Evolutionary conservation across 2,797 vertebrate genomes (phyloP).

Genomic region (Malacoraja senta): DNA sequence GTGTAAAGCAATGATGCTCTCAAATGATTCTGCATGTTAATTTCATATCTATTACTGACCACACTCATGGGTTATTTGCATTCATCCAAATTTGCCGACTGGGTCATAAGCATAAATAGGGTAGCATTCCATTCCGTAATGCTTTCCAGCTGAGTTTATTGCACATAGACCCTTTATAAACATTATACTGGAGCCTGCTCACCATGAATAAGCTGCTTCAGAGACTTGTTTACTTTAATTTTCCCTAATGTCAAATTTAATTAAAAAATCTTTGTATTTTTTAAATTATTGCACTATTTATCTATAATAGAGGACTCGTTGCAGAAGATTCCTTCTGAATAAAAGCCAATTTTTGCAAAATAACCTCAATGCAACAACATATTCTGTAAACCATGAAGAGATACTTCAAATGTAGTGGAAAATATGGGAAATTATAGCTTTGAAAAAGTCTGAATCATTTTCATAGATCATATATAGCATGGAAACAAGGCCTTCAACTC

Average conservation of each 20-base stretch:
- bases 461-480: too few relatives aligned
- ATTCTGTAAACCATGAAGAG: neutral
- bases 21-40: constrained; percentile 19
- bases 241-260: neutral
- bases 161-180: constrained; percentile 8
- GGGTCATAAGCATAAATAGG: constrained; percentile 12
- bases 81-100: constrained; percentile 1
- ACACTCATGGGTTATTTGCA: neutral
- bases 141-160: constrained; percentile 17
- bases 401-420: neutral
- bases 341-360: neutral
- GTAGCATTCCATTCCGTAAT: constrained; percentile 20
- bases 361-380: neutral
- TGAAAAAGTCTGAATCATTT: neutral
- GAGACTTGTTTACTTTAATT: neutral
- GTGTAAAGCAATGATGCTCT: neutral
- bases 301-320: neutral
- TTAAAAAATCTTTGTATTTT: neutral
- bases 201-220: constrained; percentile 18
- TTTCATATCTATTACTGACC: neutral
- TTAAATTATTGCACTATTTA: neutral
- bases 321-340: neutral
- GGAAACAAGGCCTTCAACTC: too few relatives aligned
- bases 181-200: constrained; percentile 30
- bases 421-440: neutral